Evolutionary conservation across 2,888 invertebrate species (phyloP).

Genomic region (Chrysolina haemoptera): DNA sequence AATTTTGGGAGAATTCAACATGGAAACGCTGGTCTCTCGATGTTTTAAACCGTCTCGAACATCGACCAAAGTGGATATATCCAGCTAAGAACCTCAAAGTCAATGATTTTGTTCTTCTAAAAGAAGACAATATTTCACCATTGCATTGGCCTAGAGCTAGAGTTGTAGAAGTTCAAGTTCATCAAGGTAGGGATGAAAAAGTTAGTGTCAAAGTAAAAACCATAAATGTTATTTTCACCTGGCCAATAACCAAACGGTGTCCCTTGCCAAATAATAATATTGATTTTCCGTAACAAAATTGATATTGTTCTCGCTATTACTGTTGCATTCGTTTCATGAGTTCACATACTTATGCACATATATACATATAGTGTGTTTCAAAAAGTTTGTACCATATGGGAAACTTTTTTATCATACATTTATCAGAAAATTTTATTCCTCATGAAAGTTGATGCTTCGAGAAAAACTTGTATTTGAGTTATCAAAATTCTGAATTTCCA

Average conservation of each 20-base stretch:
- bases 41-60: conserved; percentile 16
- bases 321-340: too few species aligned
- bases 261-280: background rate
- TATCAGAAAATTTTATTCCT: too few species aligned
- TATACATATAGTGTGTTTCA: too few species aligned
- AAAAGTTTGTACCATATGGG: too few species aligned
- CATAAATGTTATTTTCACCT: conserved; percentile 8
- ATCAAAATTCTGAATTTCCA: too few species aligned
- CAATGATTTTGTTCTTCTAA: conserved; percentile 25
- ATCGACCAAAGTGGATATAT: conserved; percentile 19
- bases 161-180: conserved; percentile 4
- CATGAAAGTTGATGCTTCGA: too few species aligned
- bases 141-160: conserved; percentile 29
- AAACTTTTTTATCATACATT: too few species aligned
- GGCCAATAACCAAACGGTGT: conserved; percentile 25
- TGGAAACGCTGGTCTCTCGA: conserved; percentile 25
- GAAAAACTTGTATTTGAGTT: too few species aligned
- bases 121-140: conserved; percentile 23
- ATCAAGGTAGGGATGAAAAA: conserved; percentile 5
- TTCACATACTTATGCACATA: too few species aligned
- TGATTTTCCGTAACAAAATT: too few species aligned
- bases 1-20: too few species aligned
- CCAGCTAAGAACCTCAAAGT: background rate
- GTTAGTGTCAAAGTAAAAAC: conserved; percentile 20
- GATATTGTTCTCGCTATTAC: too few species aligned